Percentiles rank a stretch among this genome's conserved stretches.
Evolutionary conservation across 1,140 invertebrate genomes (phyloP).

Genomic region (Cotesia vestalis): DNA sequence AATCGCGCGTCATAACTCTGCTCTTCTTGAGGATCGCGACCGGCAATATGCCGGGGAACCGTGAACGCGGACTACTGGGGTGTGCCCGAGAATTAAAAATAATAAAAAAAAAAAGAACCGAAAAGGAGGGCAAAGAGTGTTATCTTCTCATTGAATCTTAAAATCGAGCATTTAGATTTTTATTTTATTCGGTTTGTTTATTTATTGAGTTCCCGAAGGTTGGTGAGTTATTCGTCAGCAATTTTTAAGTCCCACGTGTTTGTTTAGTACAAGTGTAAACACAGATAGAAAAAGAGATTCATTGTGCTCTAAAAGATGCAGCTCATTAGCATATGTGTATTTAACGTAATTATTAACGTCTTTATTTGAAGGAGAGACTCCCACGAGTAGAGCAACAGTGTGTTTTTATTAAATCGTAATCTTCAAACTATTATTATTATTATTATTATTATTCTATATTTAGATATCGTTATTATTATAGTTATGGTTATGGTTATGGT

Average conservation of each 20-base stretch:
- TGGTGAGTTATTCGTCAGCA: conserved; percentile 16
- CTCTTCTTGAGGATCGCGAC: conserved; percentile 41
- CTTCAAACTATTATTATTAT: too few species aligned
- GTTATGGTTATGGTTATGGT: too few species aligned
- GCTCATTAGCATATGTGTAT: conserved; percentile 35
- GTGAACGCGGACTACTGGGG: conserved; percentile 34
- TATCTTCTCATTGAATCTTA: conserved; percentile 17
- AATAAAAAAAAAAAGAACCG: conserved; percentile 14
- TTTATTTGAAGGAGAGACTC: conserved; percentile 12
- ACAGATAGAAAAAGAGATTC: conserved; percentile 5
- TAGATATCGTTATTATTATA: too few species aligned
- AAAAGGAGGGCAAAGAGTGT: conserved; percentile 9
- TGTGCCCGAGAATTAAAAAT: conserved; percentile 28
- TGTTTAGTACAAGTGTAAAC: conserved; percentile 22
- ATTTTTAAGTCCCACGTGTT: conserved; percentile 28
- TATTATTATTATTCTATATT: too few species aligned
- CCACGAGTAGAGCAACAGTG: not conserved
- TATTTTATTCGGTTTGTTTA: not conserved
- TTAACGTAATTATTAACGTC: conserved; percentile 31
- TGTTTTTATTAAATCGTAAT: too few species aligned
- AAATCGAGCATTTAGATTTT: conserved; percentile 16
- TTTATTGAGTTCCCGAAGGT: not conserved
- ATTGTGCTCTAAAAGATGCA: conserved; percentile 26
- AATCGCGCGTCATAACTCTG: conserved; percentile 65
- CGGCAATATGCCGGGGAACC: not conserved